A percentile compares a stretch with the other conserved stretches of the same genome.
These are phyloP conservation scores for Dendroctonus ponderosae DNA, from an alignment of 1,140 invertebrate species.

Conservation along the genomic window DNA sequence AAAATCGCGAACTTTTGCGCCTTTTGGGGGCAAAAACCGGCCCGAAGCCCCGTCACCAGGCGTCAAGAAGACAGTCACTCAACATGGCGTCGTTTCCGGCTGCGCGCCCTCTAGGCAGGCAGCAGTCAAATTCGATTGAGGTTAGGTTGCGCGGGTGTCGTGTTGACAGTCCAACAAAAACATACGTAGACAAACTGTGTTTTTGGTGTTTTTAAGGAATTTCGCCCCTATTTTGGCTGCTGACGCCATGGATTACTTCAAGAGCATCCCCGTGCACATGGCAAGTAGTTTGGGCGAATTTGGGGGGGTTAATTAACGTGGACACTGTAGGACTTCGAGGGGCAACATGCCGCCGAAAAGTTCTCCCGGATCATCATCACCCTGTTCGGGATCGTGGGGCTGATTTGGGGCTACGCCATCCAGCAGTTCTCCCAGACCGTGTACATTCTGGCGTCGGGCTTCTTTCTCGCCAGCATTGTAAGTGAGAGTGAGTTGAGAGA, in stretches of 20 bases:
- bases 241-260: conserved; percentile 46
- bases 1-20: no score
- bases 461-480: conserved; percentile 4
- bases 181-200: no score
- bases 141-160: no score
- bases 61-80: no score
- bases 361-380: conserved; percentile 86
- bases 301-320: conserved; percentile 11
- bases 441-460: neutral
- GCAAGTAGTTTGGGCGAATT: conserved; percentile 46
- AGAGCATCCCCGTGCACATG: conserved; percentile 61
- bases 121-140: no score
- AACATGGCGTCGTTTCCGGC: no score
- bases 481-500: neutral
- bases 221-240: no score
- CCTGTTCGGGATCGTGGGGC: conserved; percentile 82
- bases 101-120: no score
- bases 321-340: conserved; percentile 78
- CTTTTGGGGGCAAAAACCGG: no score
- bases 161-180: no score
- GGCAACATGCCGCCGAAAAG: conserved; percentile 85
- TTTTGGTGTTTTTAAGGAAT: no score
- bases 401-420: conserved; percentile 89
- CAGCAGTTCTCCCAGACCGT: conserved; percentile 53
- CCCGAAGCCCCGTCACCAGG: no score